Conservation (phyloP, 2,888 invertebrate species). For the Globia sparganii region DNA sequence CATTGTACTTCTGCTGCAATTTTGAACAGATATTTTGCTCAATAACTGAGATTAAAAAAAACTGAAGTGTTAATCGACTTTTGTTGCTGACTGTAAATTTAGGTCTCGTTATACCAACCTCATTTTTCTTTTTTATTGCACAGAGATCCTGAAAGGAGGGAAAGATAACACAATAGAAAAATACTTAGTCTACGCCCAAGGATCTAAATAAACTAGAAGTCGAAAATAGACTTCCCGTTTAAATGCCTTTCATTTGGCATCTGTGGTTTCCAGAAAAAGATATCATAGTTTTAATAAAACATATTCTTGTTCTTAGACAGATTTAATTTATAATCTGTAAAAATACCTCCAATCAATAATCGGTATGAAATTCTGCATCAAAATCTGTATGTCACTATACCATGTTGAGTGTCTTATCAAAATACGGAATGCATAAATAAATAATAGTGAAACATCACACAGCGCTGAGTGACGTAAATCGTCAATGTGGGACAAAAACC, state of each 20-base stretch:
- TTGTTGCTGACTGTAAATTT: too few species aligned
- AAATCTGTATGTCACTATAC: not conserved
- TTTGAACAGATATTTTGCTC: too few species aligned
- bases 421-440: slow-evolving; percentile 26
- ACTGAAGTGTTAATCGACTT: too few species aligned
- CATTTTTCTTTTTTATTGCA: slow-evolving; percentile 6
- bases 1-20: too few species aligned
- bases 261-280: not conserved
- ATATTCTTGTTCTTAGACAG: not conserved
- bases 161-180: slow-evolving; percentile 8
- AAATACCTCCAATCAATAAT: not conserved
- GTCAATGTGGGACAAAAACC: slow-evolving; percentile 34
- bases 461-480: slow-evolving; percentile 30
- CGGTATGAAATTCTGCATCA: not conserved
- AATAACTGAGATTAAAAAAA: too few species aligned
- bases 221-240: not conserved
- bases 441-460: slow-evolving; percentile 36
- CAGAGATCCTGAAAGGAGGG: not conserved
- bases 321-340: not conserved
- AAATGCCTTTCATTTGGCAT: slow-evolving; percentile 22
- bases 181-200: not conserved
- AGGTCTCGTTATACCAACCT: not conserved
- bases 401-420: slow-evolving; percentile 1
- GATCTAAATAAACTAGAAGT: slow-evolving; percentile 19
- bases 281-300: not conserved